phyloP scores from a whole-genome alignment of 2,797 vertebrate species.

The Bufotes viridis region DNA sequence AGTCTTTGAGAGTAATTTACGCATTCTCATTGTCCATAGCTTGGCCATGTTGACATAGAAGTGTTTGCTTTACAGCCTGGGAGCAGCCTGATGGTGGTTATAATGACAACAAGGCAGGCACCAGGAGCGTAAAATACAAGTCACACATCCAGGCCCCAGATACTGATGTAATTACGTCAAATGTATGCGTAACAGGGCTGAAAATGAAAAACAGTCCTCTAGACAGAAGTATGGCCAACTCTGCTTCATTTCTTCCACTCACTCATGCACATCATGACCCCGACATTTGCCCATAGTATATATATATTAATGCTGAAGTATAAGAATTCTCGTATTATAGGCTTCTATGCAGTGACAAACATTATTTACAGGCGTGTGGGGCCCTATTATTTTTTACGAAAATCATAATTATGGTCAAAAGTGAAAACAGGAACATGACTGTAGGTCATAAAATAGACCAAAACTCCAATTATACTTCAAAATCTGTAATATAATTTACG shows the following conservation, averaged over 20 bases:
- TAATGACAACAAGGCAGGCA: slow-evolving; percentile 23
- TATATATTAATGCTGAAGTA: neutral
- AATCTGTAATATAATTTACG: too few species aligned
- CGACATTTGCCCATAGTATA: neutral
- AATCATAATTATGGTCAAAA: too few species aligned
- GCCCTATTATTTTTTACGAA: neutral
- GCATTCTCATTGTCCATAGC: neutral
- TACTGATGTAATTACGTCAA: neutral
- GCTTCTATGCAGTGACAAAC: too few species aligned
- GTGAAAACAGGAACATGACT: too few species aligned
- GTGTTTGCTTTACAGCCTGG: slow-evolving; percentile 26
- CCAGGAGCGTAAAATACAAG: neutral
- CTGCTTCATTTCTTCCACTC: neutral
- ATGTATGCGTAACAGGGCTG: neutral
- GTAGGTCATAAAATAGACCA: too few species aligned
- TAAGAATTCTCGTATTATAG: too few species aligned
- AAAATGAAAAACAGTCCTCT: neutral
- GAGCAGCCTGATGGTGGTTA: slow-evolving; percentile 15
- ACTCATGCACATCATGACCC: neutral
- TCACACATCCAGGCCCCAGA: neutral
- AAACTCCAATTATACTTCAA: too few species aligned
- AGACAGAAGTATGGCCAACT: neutral
- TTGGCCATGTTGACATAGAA: slow-evolving; percentile 25
- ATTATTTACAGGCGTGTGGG: too few species aligned
- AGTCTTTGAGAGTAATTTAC: neutral